Base-by-base conservation (phyloP, 35 echinoderm and acorn worm genomes). In the Apostichopus parvimensis region DNA sequence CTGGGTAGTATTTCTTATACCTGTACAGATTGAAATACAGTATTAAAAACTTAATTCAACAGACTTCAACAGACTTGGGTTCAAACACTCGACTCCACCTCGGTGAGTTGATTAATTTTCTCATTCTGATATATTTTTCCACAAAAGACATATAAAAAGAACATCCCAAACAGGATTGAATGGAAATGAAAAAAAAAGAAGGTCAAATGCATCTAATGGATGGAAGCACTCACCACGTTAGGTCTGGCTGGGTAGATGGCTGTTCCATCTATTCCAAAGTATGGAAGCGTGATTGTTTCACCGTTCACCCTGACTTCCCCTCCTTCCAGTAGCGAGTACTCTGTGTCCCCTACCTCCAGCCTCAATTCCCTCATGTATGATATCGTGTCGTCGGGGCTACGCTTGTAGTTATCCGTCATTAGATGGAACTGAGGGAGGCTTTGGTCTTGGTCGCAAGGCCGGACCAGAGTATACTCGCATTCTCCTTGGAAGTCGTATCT, bases 401-500 rank as follows among this genome's bases (percentile, higher is more conserved):
- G 56, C 61, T 92, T 96, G 54, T 87, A 85, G 90, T 96, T 96
- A 17, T 94, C 86, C 53, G 81, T 92, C 57, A 88, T 87, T 1
- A 96, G 90, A 12, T 94, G 90, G 79, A 96, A 96, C 62, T 87
- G 87, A 8, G 91, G 91, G 6, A 95, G 55, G 45, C 56, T 28
- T 8, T 34, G 5, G 13, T 57, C 89, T 28, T 45, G 25, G 24
- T 83, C 86, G 52, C 80, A 82, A 15, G 88, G 86, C 8, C 80
- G 80, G 80, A 96, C 87, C 15, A 94, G 73, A 4, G 93, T 95
- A 87, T 94, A 95, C 54, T 97, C 87, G 28, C 93, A 95, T 73
- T 94, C 93, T 53, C 93, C 93, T 13, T 97, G 90, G 93, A 94
- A 96, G 91, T 94, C 73, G 86, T 94, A 96, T 12, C 54, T 77